Conservation (phyloP, 2,797 vertebrate genomes). For the Apogon talboti region DNA sequence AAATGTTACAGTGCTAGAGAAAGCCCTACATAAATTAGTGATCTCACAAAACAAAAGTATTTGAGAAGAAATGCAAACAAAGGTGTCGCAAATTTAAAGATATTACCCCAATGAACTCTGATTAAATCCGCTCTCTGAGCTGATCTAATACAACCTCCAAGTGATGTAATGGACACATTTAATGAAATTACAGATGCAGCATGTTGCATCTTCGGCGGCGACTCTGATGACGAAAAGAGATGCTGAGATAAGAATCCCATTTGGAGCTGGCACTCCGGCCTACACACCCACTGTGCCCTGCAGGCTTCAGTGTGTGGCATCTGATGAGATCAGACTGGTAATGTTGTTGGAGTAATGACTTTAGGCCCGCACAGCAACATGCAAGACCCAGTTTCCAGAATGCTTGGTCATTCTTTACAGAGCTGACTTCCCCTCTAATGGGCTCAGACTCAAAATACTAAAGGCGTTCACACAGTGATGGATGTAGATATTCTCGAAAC, state of each 20-base stretch:
- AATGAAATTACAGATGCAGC: constrained; percentile 74
- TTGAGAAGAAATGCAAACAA: constrained; percentile 39
- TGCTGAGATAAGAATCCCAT: constrained; percentile 74
- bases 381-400: constrained; percentile 47
- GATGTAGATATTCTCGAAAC: constrained; percentile 8
- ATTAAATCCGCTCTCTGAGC: constrained; percentile 62
- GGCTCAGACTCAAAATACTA: constrained; percentile 39
- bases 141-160: constrained; percentile 68
- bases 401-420: constrained; percentile 47
- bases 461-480: constrained; percentile 24
- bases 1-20: no score
- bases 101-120: constrained; percentile 65
- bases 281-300: constrained; percentile 22
- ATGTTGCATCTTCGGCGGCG: constrained; percentile 57
- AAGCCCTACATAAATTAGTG: neutral
- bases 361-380: constrained; percentile 38
- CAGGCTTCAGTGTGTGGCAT: constrained; percentile 52
- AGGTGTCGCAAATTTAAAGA: constrained; percentile 45
- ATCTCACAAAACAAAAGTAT: constrained; percentile 31
- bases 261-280: constrained; percentile 57
- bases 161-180: constrained; percentile 77
- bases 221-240: constrained; percentile 62
- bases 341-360: constrained; percentile 71
- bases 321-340: constrained; percentile 76
- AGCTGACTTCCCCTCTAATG: constrained; percentile 39